phyloP scores from a whole-genome alignment of 2,113 vertebrate species.

The Salvelinus namaycush region DNA sequence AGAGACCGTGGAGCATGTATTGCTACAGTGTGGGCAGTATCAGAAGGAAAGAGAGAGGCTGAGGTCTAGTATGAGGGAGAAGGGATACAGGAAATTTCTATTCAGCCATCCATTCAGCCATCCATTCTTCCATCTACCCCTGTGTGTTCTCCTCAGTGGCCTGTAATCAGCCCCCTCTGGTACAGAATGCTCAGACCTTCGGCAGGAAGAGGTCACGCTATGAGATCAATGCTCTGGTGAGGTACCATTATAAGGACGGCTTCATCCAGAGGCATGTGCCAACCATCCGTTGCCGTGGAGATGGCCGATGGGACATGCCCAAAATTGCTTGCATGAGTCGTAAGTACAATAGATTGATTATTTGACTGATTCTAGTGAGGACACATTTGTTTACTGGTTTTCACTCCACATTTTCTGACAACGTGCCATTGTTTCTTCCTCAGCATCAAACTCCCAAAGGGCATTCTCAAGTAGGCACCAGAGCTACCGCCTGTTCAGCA shows the following conservation, averaged over 20 bases:
- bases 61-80: too few relatives aligned
- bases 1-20: too few relatives aligned
- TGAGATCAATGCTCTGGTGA: conserved; percentile 93
- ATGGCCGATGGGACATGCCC: conserved; percentile 91
- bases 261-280: conserved; percentile 95
- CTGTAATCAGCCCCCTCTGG: conserved; percentile 91
- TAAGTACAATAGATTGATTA: conserved; percentile 74
- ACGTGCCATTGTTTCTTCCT: conserved; percentile 41
- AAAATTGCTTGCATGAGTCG: conserved; percentile 93
- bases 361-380: not conserved
- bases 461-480: conserved; percentile 81
- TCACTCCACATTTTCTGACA: not conserved
- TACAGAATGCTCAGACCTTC: conserved; percentile 92
- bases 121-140: not conserved
- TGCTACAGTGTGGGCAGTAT: too few relatives aligned
- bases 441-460: conserved; percentile 93
- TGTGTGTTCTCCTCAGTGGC: conserved; percentile 75
- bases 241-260: conserved; percentile 92
- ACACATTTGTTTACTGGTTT: not conserved
- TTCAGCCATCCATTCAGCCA: not conserved
- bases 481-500: conserved; percentile 81
- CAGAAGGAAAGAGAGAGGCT: too few relatives aligned
- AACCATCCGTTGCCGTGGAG: conserved; percentile 88
- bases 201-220: conserved; percentile 87
- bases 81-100: too few relatives aligned